Evolutionary conservation across 2,797 vertebrate genomes (phyloP), one percentile per base, ranked within the genome.

Genomic region (Clarias laeviceps): DNA sequence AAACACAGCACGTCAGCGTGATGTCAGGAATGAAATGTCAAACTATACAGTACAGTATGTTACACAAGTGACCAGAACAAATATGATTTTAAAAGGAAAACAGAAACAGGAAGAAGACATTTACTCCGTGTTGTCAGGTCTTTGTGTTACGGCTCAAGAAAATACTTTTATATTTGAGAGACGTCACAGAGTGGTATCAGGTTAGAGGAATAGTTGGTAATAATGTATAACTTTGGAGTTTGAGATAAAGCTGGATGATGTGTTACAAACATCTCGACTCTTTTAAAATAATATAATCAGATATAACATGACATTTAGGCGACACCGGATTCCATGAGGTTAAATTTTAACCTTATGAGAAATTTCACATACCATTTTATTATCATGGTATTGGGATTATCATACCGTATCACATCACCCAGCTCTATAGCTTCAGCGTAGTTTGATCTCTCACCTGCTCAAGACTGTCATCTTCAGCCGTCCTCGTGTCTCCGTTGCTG

Each of bases 401-500:
- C 15, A 4, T 37, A 32, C 50, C 29, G 9, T n/a, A 17, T 69
- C 11, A 70, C 56, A 74, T 74, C 24, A 59, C 59, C 3, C 6
- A 64, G 61, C 59, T 64, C 78, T 29, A 6, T 29, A 6, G 24
- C 61, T 5, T 17, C 14, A 2, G 3, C 14, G 3, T 24, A 1
- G 1, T 24, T 83, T 50, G 0, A 37, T 9, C 32, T 27, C 76
- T 27, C 8, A 99, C 98, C 97, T 99, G 98, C 92, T 99, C 97
- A 88, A 99, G 91, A 84, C 97, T 95, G 73, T 98, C 97, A 0
- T 99, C 97, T 89, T 98, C 97, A 0, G 96, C 91, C 78, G 95
- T 95, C 86, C 97, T 94, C 0, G 96, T 94, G 88, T 98, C 98
- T 79, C 98, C 97, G 0, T 98, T 98, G 93, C 97, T 97, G 82